Conservation (phyloP, 2,888 invertebrate genomes). For the Ornithoptera alexandrae region DNA sequence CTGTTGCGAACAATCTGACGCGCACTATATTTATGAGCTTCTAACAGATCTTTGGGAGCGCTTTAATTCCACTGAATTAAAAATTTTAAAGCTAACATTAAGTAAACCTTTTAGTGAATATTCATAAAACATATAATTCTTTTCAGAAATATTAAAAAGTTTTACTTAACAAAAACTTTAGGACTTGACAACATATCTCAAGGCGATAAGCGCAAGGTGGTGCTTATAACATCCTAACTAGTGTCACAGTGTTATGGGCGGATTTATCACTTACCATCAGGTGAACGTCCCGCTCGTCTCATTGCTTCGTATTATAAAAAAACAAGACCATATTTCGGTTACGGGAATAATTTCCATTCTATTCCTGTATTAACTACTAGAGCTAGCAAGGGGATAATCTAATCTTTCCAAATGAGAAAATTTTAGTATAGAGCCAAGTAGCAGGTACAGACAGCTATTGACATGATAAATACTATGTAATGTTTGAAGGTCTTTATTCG, state of each 20-base stretch:
- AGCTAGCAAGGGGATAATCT: background rate
- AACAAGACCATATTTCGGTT: too few relatives aligned
- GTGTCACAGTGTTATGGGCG: too few relatives aligned
- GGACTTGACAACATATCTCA: too few relatives aligned
- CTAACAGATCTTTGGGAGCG: conserved; percentile 1
- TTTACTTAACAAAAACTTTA: background rate
- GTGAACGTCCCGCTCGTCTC: too few relatives aligned
- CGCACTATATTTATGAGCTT: conserved; percentile 7
- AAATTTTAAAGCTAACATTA: background rate
- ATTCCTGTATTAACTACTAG: background rate
- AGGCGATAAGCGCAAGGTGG: too few relatives aligned
- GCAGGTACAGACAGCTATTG: background rate
- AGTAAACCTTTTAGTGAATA: background rate
- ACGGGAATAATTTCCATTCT: too few relatives aligned
- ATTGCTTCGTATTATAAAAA: too few relatives aligned
- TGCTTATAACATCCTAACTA: too few relatives aligned
- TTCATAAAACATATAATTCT: background rate
- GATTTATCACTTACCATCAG: too few relatives aligned
- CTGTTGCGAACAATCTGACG: conserved; percentile 9
- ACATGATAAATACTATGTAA: background rate
- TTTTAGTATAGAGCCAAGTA: background rate
- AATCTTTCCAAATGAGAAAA: background rate
- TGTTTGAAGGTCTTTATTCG: background rate
- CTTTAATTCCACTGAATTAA: conserved; percentile 8
- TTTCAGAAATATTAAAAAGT: background rate